Percentiles rank a stretch among this genome's conserved stretches.
phyloP scores from a whole-genome alignment of 2,888 invertebrate genomes.

The Acleris literana region DNA sequence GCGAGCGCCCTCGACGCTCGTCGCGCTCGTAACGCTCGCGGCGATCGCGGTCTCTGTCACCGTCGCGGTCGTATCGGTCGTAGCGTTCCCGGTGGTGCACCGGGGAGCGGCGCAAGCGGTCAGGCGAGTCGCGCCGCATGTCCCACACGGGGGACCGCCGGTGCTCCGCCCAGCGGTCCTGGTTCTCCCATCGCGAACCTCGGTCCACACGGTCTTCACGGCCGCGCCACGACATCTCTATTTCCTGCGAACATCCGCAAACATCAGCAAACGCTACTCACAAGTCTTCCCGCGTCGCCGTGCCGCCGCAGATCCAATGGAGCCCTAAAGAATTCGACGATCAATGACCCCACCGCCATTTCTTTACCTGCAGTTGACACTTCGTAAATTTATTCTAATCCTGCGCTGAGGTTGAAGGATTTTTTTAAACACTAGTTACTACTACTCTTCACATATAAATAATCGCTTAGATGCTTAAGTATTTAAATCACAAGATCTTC shows the following conservation, averaged over 20 bases:
- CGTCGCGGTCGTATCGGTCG: conserved; percentile 49
- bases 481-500: conserved; percentile 8
- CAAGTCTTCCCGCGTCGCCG: conserved; percentile 52
- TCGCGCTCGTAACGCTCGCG: conserved; percentile 47
- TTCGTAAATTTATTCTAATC: conserved; percentile 11
- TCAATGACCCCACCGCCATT: conserved; percentile 60
- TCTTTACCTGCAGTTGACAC: conserved; percentile 65
- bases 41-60: conserved; percentile 49
- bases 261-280: conserved; percentile 66
- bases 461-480: background rate
- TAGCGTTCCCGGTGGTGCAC: conserved; percentile 44
- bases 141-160: conserved; percentile 70
- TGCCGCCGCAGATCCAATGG: conserved; percentile 43
- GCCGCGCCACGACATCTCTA: conserved; percentile 74
- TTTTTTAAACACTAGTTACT: background rate
- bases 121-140: conserved; percentile 58
- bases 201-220: conserved; percentile 69
- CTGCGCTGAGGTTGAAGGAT: conserved; percentile 5
- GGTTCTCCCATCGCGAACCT: conserved; percentile 64
- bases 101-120: conserved; percentile 49
- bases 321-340: conserved; percentile 54
- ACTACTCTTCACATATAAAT: conserved; percentile 7
- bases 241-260: conserved; percentile 73
- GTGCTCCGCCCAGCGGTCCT: conserved; percentile 47
- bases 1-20: conserved; percentile 39